These are phyloP conservation scores for Crossocerus cetratus DNA, from an alignment of 2,888 invertebrate species.

Conservation along the genomic window DNA sequence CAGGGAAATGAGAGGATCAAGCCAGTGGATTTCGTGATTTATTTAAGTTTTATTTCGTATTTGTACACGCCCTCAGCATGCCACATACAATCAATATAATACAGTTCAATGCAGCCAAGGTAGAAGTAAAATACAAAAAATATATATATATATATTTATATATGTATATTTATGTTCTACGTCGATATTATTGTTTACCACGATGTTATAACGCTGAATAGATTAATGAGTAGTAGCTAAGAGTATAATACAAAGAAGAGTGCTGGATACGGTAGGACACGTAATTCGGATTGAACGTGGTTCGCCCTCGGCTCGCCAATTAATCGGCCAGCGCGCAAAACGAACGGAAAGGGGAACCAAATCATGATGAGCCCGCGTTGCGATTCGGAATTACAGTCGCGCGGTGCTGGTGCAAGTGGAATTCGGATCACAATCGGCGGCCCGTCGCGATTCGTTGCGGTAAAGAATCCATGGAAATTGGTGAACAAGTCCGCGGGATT, in stretches of 20 bases:
- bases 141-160: conserved; percentile 65
- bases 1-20: too few species aligned
- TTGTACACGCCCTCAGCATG: conserved; percentile 73
- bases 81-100: conserved; percentile 72
- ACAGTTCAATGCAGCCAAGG: conserved; percentile 72
- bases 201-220: conserved; percentile 66
- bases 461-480: background rate
- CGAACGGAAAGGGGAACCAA: too few species aligned
- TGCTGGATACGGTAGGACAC: conserved; percentile 62
- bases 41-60: conserved; percentile 68
- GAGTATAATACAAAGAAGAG: conserved; percentile 67
- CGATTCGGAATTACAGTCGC: conserved; percentile 39
- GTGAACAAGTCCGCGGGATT: background rate
- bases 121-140: conserved; percentile 73
- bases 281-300: conserved; percentile 60
- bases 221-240: conserved; percentile 62
- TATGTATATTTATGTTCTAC: conserved; percentile 68
- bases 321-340: background rate
- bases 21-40: conserved; percentile 45
- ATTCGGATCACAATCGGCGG: too few species aligned
- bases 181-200: conserved; percentile 67
- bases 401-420: too few species aligned
- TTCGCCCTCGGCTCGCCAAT: conserved; percentile 31
- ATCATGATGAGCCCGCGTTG: background rate
- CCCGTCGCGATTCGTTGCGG: too few species aligned